phyloP scores from a whole-genome alignment of 2,888 invertebrate species.

The Heliconius sara region DNA sequence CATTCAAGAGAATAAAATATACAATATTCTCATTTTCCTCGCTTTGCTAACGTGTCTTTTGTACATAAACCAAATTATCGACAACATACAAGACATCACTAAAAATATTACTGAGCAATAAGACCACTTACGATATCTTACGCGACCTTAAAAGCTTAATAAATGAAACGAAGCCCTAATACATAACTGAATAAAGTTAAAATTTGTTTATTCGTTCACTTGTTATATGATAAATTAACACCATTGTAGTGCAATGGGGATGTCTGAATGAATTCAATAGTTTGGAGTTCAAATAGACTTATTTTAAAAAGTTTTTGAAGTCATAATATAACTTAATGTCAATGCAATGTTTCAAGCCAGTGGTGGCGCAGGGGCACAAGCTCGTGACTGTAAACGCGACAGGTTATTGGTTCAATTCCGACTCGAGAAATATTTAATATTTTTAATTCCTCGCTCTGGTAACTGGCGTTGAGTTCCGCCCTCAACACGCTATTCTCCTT shows the following conservation, averaged over 20 bases:
- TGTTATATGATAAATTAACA: slow-evolving; percentile 46
- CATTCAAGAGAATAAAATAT: too few relatives aligned
- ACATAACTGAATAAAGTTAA: slow-evolving; percentile 13
- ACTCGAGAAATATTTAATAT: background rate
- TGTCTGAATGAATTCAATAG: background rate
- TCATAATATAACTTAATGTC: too few relatives aligned
- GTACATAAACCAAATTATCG: background rate
- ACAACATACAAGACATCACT: slow-evolving; percentile 54
- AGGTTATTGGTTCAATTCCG: background rate
- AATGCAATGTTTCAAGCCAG: background rate
- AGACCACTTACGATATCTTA: slow-evolving; percentile 56
- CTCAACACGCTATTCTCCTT: too few relatives aligned
- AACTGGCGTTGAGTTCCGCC: too few relatives aligned
- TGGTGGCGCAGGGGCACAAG: background rate
- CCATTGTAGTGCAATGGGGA: background rate
- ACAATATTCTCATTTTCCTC: too few relatives aligned
- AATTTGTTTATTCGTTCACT: slow-evolving; percentile 48
- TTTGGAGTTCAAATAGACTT: background rate
- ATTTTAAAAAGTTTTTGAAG: background rate
- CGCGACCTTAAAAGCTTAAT: slow-evolving; percentile 33
- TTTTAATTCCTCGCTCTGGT: too few relatives aligned
- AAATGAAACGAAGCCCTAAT: slow-evolving; percentile 43
- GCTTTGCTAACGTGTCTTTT: too few relatives aligned
- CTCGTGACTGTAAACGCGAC: background rate
- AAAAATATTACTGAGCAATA: slow-evolving; percentile 59